Conservation (phyloP, 1,140 invertebrate species). For the Drosophila orena region DNA sequence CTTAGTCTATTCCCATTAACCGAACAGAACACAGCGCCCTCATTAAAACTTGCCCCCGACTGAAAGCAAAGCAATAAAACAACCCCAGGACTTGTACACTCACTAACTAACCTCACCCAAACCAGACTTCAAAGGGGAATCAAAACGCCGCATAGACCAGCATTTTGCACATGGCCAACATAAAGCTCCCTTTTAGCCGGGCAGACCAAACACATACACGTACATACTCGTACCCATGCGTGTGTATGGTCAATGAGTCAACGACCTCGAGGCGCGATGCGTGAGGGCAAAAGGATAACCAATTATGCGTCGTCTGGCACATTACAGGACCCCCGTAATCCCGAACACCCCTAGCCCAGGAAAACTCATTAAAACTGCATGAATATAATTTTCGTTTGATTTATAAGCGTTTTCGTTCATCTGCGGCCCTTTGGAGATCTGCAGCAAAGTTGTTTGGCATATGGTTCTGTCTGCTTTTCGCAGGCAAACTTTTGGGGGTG, state of each 20-base stretch:
- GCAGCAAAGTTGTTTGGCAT: constrained; percentile 52
- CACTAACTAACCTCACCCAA: constrained; percentile 18
- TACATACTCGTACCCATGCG: not conserved
- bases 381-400: constrained; percentile 83
- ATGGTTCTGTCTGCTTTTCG: constrained; percentile 36
- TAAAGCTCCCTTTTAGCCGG: constrained; percentile 14
- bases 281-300: constrained; percentile 67
- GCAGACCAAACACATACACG: not conserved
- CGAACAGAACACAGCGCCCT: not conserved
- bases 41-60: constrained; percentile 17
- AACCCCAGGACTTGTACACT: constrained; percentile 11
- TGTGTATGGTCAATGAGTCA: constrained; percentile 38
- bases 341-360: constrained; percentile 3
- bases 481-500: constrained; percentile 11
- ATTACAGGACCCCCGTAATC: constrained; percentile 42
- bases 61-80: not conserved
- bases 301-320: constrained; percentile 69
- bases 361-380: constrained; percentile 82
- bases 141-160: constrained; percentile 22
- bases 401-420: constrained; percentile 78
- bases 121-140: constrained; percentile 4
- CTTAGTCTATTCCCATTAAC: constrained; percentile 9
- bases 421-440: constrained; percentile 40
- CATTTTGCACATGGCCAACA: constrained; percentile 43
- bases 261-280: constrained; percentile 49